Evolutionary conservation across 2,888 invertebrate species (phyloP), one percentile per base, ranked within the genome.

Genomic region (Therioaphis trifolii): DNA sequence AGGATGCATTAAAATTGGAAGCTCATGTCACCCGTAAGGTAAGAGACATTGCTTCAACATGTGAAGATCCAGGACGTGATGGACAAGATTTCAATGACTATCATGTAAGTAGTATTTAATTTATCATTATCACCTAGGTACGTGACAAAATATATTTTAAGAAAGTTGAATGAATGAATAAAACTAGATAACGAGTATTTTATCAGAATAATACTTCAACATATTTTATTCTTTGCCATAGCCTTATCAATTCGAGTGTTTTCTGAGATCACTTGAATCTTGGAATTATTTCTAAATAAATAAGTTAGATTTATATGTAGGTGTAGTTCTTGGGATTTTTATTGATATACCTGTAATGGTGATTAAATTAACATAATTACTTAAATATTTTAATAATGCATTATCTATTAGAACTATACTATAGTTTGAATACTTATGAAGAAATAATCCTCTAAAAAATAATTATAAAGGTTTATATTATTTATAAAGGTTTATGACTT

Each of bases 1-100:
- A 92, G 85, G 92, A 93, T 85, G 96, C 97, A 1, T 90, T 97
- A 29, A 90, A 91, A 82, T 90, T 96, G 88, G 97, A 97, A 90
- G 90, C 92, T 27, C 88, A 90, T 49, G 96, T 97, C 58, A 96
- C 97, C 27, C 90, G 91, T 86, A 93, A 91, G 86, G 95, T 96
- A 88, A 91, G 92, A 27, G 89, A 90, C 0, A 92, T 96, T 75
- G 94, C 95, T 87, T 88, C 89, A 85, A 89, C 88, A 27, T 96
- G 96, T 88, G 96, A 96, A 88, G 88, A 89, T 4, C 88, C 88
- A 0, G 86, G 82, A n/a, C 46, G 35, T n/a, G 84, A 86, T 55
- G 86, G 72, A 7, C 86, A 87, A 11, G 86, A 87, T 85, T 91
- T 91, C 89, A 94, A 95, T 87, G 95, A 96, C 88, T 96, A 95